Conservation (phyloP, 2,888 invertebrate genomes). For the Serripes groenlandicus region DNA sequence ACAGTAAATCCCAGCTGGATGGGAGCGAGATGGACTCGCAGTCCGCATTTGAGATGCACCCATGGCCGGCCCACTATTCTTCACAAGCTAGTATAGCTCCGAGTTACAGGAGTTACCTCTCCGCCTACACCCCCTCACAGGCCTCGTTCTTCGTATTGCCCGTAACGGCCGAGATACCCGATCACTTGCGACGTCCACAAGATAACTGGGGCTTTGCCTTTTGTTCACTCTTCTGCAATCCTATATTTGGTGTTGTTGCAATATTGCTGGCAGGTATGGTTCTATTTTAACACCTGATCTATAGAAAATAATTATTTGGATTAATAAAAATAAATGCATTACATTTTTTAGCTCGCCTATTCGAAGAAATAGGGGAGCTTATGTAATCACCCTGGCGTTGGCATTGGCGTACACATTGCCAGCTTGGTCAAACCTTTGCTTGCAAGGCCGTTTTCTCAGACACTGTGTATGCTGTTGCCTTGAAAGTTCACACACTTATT, state of each 20-base stretch:
- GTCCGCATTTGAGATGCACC: conserved; percentile 76
- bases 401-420: too few relatives aligned
- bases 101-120: conserved; percentile 77
- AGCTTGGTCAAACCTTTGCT: too few relatives aligned
- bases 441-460: too few relatives aligned
- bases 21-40: conserved; percentile 75
- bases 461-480: too few relatives aligned
- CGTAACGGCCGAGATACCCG: conserved; percentile 79
- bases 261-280: conserved; percentile 79
- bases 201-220: conserved; percentile 81
- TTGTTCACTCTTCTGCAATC: conserved; percentile 79
- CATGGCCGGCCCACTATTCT: conserved; percentile 74
- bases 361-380: too few relatives aligned
- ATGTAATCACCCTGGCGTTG: too few relatives aligned
- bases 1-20: conserved; percentile 68
- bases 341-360: too few relatives aligned
- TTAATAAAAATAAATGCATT: too few relatives aligned
- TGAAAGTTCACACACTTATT: too few relatives aligned
- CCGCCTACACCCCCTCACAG: conserved; percentile 79
- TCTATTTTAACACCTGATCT: too few relatives aligned
- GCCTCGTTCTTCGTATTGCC: conserved; percentile 80
- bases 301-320: too few relatives aligned
- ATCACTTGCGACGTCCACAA: conserved; percentile 73
- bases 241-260: conserved; percentile 82
- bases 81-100: conserved; percentile 79